Evolutionary conservation across 2,888 invertebrate species (phyloP).

Genomic region (Drosophila monieri): DNA sequence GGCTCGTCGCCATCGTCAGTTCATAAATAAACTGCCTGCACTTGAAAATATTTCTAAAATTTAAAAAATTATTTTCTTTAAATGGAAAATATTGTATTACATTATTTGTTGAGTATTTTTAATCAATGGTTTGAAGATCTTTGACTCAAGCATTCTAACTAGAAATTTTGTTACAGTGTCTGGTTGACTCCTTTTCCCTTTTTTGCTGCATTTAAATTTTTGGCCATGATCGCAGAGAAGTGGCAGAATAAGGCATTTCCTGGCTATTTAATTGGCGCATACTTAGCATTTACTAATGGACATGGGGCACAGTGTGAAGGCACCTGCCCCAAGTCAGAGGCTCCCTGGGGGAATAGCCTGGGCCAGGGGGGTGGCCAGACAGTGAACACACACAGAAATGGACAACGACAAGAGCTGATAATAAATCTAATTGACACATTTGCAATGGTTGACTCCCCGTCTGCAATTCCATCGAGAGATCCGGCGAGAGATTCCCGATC

Average conservation of each 20-base stretch:
- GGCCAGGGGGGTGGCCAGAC: constrained; percentile 5
- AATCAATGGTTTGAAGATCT: too few relatives aligned
- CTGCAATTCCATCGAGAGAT: constrained; percentile 18
- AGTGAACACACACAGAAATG: constrained; percentile 41
- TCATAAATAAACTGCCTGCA: constrained; percentile 80
- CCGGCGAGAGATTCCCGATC: constrained; percentile 43
- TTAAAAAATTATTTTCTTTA: neutral
- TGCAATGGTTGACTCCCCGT: constrained; percentile 65
- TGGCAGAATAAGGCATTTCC: constrained; percentile 68
- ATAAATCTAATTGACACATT: constrained; percentile 84
- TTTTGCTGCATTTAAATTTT: constrained; percentile 27
- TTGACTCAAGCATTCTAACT: too few relatives aligned
- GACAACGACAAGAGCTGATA: constrained; percentile 72
- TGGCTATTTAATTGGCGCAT: constrained; percentile 69
- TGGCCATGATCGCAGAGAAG: constrained; percentile 36
- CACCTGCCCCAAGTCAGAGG: constrained; percentile 57
- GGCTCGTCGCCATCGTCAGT: constrained; percentile 51
- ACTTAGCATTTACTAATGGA: constrained; percentile 77
- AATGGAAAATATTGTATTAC: neutral
- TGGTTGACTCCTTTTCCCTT: constrained; percentile 36
- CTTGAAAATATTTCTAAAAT: constrained; percentile 47
- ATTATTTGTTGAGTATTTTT: too few relatives aligned
- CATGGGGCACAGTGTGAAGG: constrained; percentile 65
- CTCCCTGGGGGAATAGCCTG: constrained; percentile 50
- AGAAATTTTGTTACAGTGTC: too few relatives aligned